Evolutionary conservation across 2,113 vertebrate genomes (phyloP).

Genomic region (Sialia sialis): DNA sequence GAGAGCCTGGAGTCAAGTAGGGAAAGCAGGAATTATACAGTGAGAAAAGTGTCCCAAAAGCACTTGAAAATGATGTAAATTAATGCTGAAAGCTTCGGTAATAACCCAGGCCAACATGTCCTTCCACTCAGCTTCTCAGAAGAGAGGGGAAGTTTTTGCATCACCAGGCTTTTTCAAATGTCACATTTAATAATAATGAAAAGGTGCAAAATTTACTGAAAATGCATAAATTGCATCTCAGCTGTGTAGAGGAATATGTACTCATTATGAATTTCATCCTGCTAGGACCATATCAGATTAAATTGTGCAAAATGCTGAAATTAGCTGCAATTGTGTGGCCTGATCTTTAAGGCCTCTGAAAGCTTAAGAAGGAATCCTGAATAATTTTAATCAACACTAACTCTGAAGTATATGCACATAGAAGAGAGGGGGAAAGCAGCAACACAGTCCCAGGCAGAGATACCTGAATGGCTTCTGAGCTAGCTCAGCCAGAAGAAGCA

Average conservation of each 20-base stretch:
- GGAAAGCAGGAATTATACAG: neutral
- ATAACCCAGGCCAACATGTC: neutral
- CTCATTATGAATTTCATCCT: neutral
- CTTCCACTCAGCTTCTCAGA: neutral
- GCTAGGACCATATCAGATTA: neutral
- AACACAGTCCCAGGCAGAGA: neutral
- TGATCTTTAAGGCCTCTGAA: neutral
- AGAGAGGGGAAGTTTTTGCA: neutral
- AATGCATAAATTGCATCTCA: neutral
- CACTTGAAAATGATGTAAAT: constrained; percentile 21
- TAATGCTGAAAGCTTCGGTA: constrained; percentile 16
- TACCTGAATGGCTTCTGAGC: neutral
- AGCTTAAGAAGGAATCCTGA: neutral
- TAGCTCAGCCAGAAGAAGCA: neutral
- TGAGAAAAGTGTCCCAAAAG: neutral
- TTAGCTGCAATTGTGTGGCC: neutral
- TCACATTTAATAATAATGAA: neutral
- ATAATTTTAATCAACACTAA: neutral
- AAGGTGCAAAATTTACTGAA: neutral
- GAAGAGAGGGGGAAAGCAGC: neutral
- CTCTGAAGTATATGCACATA: neutral
- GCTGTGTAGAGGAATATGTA: neutral
- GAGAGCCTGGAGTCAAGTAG: neutral
- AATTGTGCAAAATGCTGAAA: neutral
- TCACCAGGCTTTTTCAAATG: neutral